phyloP scores from a whole-genome alignment of 2,113 vertebrate genomes.

The Coryphaenoides rupestris region DNA sequence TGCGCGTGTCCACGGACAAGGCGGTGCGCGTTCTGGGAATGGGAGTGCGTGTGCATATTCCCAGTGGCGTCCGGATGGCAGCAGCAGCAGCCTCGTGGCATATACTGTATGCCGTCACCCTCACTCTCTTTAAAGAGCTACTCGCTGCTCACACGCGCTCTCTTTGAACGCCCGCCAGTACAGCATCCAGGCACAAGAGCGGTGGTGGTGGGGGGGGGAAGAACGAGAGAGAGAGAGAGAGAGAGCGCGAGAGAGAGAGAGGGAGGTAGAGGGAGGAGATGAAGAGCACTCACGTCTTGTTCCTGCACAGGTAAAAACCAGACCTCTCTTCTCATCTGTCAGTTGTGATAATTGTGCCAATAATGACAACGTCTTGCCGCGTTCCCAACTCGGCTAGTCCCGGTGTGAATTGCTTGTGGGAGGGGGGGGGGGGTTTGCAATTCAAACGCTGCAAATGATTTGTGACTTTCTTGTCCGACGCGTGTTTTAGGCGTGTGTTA shows the following conservation, averaged over 20 bases:
- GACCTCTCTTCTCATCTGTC: neutral
- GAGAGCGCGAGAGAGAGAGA: too few species aligned
- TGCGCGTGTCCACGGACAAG: constrained; percentile 31
- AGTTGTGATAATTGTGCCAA: too few species aligned
- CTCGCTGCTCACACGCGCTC: constrained; percentile 31
- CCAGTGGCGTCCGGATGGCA: constrained; percentile 5
- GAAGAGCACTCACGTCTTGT: constrained; percentile 24
- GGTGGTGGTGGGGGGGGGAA: too few species aligned
- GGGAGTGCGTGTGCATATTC: constrained; percentile 46
- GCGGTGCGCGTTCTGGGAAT: constrained; percentile 45
- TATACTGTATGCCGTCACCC: constrained; percentile 31
- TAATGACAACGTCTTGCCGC: too few species aligned
- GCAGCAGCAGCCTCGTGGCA: too few species aligned
- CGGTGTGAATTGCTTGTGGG: too few species aligned
- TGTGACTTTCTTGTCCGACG: too few species aligned
- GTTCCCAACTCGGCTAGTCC: too few species aligned
- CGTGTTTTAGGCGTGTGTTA: too few species aligned
- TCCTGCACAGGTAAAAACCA: constrained; percentile 58
- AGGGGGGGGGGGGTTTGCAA: too few species aligned
- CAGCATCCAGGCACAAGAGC: constrained; percentile 42
- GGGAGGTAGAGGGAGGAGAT: constrained; percentile 29
- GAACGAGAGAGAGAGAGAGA: too few species aligned
- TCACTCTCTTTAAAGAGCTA: constrained; percentile 27
- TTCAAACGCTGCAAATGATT: too few species aligned
- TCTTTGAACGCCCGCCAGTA: constrained; percentile 33